Evolutionary conservation across 2,113 vertebrate species (phyloP).

Genomic region (Bubalus kerabau): DNA sequence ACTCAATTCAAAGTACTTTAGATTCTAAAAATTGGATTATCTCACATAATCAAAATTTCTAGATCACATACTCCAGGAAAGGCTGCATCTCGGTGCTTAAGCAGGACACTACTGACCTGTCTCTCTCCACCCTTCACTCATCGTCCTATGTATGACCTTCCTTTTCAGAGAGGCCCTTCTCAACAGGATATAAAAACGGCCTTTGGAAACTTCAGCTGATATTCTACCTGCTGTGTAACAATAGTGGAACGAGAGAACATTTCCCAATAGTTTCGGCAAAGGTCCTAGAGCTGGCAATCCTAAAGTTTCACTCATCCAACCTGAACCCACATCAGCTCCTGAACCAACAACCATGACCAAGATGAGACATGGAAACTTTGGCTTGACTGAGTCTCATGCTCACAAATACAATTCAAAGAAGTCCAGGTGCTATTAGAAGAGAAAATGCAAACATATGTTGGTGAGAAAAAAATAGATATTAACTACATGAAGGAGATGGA

Average conservation of each 20-base stretch:
- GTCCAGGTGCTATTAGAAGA: not conserved
- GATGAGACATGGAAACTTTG: not conserved
- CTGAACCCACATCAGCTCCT: not conserved
- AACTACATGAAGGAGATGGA: not conserved
- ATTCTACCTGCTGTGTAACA: not conserved
- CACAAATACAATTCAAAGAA: not conserved
- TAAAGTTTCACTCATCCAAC: not conserved
- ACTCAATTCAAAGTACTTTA: not conserved
- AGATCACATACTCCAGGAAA: not conserved
- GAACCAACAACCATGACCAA: not conserved
- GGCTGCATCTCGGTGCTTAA: not conserved
- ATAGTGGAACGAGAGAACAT: not conserved
- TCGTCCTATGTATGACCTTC: not conserved
- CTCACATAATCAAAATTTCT: not conserved
- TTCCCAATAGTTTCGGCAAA: not conserved
- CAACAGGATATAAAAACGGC: not conserved
- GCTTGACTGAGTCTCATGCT: not conserved
- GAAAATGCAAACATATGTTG: not conserved
- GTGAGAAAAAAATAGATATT: not conserved
- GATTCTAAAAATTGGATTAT: not conserved
- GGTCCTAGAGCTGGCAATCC: not conserved
- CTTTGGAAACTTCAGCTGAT: not conserved
- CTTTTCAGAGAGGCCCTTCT: not conserved
- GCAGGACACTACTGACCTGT: not conserved
- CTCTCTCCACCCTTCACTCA: not conserved